phyloP scores from a whole-genome alignment of 2,888 invertebrate species.

The Automeris io region DNA sequence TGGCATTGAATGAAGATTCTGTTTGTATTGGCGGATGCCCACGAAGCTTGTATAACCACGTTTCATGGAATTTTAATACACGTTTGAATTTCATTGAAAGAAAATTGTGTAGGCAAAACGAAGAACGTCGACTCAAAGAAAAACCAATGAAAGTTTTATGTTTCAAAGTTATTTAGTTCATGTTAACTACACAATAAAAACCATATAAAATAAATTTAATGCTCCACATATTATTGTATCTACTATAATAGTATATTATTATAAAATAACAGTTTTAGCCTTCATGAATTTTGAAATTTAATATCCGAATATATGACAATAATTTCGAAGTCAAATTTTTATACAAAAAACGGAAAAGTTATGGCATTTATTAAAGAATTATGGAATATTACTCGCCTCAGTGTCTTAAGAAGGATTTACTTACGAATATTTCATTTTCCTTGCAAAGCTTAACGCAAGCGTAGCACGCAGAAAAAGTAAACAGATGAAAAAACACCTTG shows the following conservation, averaged over 20 bases:
- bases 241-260: no score
- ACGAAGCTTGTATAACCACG: constrained; percentile 15
- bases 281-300: no score
- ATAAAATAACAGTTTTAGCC: no score
- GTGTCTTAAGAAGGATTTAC: background rate
- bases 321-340: no score
- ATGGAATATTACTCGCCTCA: no score
- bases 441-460: constrained; percentile 6
- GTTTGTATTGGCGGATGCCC: constrained; percentile 30
- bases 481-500: constrained; percentile 36
- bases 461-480: constrained; percentile 29
- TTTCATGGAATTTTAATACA: constrained; percentile 15
- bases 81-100: constrained; percentile 8
- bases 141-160: constrained; percentile 4
- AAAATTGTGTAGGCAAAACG: constrained; percentile 8
- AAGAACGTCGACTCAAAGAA: constrained; percentile 13
- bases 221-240: no score
- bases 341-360: no score
- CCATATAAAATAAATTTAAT: no score
- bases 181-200: no score
- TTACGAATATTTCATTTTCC: constrained; percentile 2
- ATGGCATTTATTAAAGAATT: no score
- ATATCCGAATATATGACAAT: no score
- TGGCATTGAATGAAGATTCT: constrained; percentile 24
- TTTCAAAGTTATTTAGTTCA: no score